A percentile compares a stretch with the other conserved stretches of the same genome.
These are phyloP conservation scores for Epirrita christyi DNA, from an alignment of 2,888 invertebrate genomes.

Conservation along the genomic window DNA sequence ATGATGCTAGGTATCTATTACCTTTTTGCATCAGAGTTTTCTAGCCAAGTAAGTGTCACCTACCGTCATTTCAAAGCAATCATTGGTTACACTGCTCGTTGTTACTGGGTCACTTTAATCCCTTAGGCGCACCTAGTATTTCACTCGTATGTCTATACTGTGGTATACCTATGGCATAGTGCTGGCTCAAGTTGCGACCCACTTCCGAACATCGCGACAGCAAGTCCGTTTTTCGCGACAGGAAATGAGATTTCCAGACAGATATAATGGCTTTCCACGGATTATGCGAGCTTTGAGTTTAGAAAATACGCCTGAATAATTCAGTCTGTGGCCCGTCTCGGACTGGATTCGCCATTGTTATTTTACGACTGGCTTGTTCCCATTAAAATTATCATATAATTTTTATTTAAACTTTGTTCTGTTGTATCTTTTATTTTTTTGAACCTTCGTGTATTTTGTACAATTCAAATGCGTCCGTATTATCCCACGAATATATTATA, in stretches of 20 bases:
- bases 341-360: slow-evolving; percentile 26
- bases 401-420: slow-evolving; percentile 16
- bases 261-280: slow-evolving; percentile 76
- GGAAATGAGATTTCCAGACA: slow-evolving; percentile 81
- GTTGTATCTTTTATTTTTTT: background rate
- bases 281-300: slow-evolving; percentile 70
- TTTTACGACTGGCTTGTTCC: slow-evolving; percentile 28
- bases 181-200: slow-evolving; percentile 56
- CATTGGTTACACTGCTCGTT: no score
- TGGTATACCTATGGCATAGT: slow-evolving; percentile 1
- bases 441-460: no score
- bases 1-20: no score
- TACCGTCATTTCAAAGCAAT: no score
- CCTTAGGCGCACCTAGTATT: background rate
- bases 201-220: slow-evolving; percentile 58
- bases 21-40: no score
- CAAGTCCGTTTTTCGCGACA: slow-evolving; percentile 72
- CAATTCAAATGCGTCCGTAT: background rate
- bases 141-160: background rate
- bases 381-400: slow-evolving; percentile 21
- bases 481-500: no score
- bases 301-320: slow-evolving; percentile 61
- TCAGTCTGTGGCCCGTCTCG: slow-evolving; percentile 41
- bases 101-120: no score
- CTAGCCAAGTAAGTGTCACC: no score